Base-by-base conservation (phyloP, 2,888 invertebrate genomes). In the Chymomyza procnemis region DNA sequence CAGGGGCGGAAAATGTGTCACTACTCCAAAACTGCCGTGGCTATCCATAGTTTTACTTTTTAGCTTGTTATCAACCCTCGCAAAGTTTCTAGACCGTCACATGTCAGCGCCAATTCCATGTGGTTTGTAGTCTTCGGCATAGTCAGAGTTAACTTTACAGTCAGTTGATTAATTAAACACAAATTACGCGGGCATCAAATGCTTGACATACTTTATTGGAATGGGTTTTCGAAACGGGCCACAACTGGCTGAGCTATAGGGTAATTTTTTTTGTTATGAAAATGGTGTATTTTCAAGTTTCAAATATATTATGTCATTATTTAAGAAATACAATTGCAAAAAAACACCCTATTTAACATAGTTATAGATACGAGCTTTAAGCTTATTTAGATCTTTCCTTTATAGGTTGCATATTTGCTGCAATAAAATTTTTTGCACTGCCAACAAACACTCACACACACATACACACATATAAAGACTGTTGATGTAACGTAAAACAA, bases 161-260 rank as follows among this genome's bases (percentile, higher is more conserved):
- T 50, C 16, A 50, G 54, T 22, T 77, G 76, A 80, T 78, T 80
- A 79, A 79, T 74, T 75, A 78, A 81, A 76, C 76, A 77, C 83
- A 87, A 89, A 89, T 89, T 89, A 89, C 85, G 88, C 89, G 88
- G 87, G 88, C 83, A 84, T 76, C 75, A 88, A 88, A 85, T 84
- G 87, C 86, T 88, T 89, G 88, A 89, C 89, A 88, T 89, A 89
- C 81, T 82, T 89, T 79, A 41, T 41, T 12, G 34, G 34, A 12
- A 3, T 41, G 1, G 12, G 34, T 9, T 12, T 41, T 12, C 3
- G 34, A 9, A 41, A 41, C 34, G 34, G 59, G 46, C 69, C 67
- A 86, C 85, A 85, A 86, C 87, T 81, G 84, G 71, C 59, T 68
- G 64, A 63, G 56, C 58, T 50, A 56, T 67, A 52, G 22, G 59